Percentiles rank a stretch among this genome's conserved stretches.
phyloP scores from a whole-genome alignment of 2,888 invertebrate genomes.

The Pardosa pseudoannulata region DNA sequence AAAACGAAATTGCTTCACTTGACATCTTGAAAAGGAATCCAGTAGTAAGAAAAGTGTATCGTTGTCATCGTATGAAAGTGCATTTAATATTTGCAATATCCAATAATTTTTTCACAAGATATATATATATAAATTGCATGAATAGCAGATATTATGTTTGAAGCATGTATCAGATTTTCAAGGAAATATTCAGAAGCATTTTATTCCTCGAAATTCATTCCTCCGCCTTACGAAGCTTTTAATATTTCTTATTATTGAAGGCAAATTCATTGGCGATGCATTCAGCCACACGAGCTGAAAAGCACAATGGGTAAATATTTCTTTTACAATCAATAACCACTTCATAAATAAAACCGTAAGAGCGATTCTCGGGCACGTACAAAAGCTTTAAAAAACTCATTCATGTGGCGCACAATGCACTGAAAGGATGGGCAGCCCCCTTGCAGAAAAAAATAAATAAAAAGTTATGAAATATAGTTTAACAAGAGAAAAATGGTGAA shows the following conservation, averaged over 20 bases:
- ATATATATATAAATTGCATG: no score
- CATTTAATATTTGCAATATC: no score
- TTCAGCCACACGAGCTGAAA: neutral
- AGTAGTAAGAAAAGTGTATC: no score
- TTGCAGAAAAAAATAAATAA: neutral
- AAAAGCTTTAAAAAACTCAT: neutral
- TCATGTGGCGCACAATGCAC: neutral
- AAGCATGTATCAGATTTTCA: neutral
- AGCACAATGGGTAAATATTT: constrained; percentile 9
- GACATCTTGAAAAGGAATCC: no score
- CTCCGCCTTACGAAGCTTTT: no score
- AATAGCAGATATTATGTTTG: no score
- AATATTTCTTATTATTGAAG: no score
- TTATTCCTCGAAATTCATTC: neutral
- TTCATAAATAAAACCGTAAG: constrained; percentile 10
- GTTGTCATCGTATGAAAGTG: no score
- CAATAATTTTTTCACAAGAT: no score
- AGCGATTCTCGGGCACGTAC: neutral
- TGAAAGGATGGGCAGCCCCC: neutral
- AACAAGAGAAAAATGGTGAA: neutral
- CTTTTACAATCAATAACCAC: constrained; percentile 4
- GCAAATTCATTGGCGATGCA: neutral
- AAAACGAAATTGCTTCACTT: no score
- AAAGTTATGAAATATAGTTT: neutral
- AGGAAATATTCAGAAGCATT: neutral